Conservation (phyloP, 2,113 vertebrate genomes). For the Ifrita kowaldi region DNA sequence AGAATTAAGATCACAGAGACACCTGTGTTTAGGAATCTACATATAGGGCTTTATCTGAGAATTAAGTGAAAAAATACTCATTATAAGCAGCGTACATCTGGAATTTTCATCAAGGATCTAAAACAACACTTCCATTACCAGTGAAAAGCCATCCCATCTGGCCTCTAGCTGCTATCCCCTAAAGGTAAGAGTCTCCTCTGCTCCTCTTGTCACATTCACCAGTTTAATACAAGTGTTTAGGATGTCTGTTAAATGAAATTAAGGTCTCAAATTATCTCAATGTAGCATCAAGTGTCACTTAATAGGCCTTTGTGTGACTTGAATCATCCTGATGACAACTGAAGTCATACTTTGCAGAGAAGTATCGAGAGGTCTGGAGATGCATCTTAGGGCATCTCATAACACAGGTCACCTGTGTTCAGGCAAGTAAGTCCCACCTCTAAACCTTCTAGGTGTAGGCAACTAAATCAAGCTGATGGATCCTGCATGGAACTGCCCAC, state of each 20-base stretch:
- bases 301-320: not conserved
- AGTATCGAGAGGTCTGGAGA: not conserved
- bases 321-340: not conserved
- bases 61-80: not conserved
- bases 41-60: not conserved
- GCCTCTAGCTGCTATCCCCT: not conserved
- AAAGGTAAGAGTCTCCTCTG: not conserved
- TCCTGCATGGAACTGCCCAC: not conserved
- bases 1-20: not conserved
- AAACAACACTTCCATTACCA: not conserved
- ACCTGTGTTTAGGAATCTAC: not conserved
- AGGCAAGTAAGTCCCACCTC: not conserved
- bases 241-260: not conserved
- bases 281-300: not conserved
- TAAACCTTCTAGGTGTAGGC: not conserved
- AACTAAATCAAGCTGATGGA: not conserved
- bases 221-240: not conserved
- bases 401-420: not conserved
- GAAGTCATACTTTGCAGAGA: not conserved
- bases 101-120: not conserved
- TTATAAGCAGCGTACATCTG: not conserved
- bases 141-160: not conserved
- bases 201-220: not conserved
- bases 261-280: not conserved
- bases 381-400: not conserved